Evolutionary conservation across 1,140 invertebrate species (phyloP), one percentile per base, ranked within the genome.

Genomic region (Cherax destructor): DNA sequence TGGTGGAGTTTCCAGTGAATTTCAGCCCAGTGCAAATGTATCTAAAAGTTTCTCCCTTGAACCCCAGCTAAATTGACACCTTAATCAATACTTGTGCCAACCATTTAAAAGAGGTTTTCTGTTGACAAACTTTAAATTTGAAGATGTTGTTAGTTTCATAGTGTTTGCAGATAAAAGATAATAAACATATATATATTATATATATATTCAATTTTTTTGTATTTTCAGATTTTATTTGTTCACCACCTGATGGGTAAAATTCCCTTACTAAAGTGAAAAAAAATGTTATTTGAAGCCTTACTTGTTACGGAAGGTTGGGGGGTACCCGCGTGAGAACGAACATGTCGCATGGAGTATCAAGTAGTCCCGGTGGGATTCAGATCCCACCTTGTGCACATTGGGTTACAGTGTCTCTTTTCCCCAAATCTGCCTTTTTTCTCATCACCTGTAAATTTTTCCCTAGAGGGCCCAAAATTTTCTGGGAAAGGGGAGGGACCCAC

Each of bases 211-310:
- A 91, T 91, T 84, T 91, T n/a, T 91, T 85, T 91, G 88, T 91
- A 91, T 91, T n/a, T 91, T 91, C 88, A 91, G 83, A 91, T 91
- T 91, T 88, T 91, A 91, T 91, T 91, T 91, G 88, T 90, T 90
- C 88, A 90, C 88, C 88, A 90, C 88, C 81, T 84, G 81, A 90
- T 84, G 88, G 88, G 84, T 81, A 85, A 91, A 91, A 84, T 91
- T 91, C 85, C 85, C 83, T 91, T 83, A 91, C 88, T 91, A 79
- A 85, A 91, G 88, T 91, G 88, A 81, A 91, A 91, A 88, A 91
- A 88, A 78, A 88, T 91, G 83, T 91, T 85, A 91, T 56, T 88
- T 88, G 76, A 91, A 91, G 88, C 88, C 88, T 91, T 91, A 91
- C 88, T 76, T 91, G 83, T 85, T 85, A 84, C 41, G 88, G 83